Conservation (phyloP, 2,888 invertebrate genomes). For the Aporophyla lueneburgensis region DNA sequence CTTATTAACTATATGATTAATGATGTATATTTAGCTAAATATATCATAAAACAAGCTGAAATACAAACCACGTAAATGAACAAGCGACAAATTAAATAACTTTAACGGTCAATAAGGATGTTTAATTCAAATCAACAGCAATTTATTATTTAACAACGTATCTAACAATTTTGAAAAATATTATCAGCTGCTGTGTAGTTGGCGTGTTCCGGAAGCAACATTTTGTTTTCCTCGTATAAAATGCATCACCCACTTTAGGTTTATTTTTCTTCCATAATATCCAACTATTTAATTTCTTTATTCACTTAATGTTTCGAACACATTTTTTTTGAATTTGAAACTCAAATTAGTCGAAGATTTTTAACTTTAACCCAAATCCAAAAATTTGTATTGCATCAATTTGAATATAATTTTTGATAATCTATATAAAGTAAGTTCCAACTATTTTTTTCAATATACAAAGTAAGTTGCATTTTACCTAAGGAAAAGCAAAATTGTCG, state of each 20-base stretch:
- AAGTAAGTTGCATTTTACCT: conserved; percentile 2
- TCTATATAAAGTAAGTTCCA: not conserved
- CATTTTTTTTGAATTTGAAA: not conserved
- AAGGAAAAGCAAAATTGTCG: not conserved
- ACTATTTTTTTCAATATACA: not conserved
- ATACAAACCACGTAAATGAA: conserved; percentile 82
- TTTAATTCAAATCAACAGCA: conserved; percentile 89
- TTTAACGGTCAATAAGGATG: conserved; percentile 89
- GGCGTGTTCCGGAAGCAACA: not conserved
- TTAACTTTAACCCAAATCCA: not conserved
- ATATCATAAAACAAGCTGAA: conserved; percentile 82
- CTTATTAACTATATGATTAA: conserved; percentile 88
- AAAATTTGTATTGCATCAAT: not conserved
- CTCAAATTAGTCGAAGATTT: not conserved
- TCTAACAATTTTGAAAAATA: conserved; percentile 79
- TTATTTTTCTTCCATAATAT: not conserved
- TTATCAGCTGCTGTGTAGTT: conserved; percentile 36
- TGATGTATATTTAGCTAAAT: conserved; percentile 89
- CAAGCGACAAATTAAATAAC: conserved; percentile 80
- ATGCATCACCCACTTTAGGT: not conserved
- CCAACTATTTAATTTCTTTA: not conserved
- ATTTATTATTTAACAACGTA: conserved; percentile 87
- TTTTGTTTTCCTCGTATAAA: conserved; percentile 10
- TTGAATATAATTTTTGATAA: not conserved
- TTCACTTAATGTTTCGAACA: not conserved